phyloP scores from a whole-genome alignment of 2,888 invertebrate species.

The Furcula furcula region DNA sequence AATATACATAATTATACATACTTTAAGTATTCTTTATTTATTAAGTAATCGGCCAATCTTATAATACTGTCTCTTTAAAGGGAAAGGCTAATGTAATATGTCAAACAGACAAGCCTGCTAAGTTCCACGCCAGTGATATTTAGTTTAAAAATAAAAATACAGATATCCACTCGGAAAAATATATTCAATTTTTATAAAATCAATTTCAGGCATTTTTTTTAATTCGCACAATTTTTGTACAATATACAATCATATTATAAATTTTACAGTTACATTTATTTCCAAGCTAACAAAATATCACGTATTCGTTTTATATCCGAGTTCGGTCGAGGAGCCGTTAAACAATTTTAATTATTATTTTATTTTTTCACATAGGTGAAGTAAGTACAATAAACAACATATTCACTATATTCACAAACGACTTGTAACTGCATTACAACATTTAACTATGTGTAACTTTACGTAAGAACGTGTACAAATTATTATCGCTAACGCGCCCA shows the following conservation, averaged over 20 bases:
- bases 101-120: no score
- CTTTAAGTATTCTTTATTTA: no score
- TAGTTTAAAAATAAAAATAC: constrained; percentile 45
- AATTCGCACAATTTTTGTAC: constrained; percentile 77
- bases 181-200: constrained; percentile 81
- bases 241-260: constrained; percentile 53
- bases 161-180: constrained; percentile 76
- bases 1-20: no score
- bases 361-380: constrained; percentile 6
- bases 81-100: no score
- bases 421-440: no score
- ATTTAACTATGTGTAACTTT: no score
- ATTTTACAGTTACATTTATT: constrained; percentile 40
- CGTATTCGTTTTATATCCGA: constrained; percentile 19
- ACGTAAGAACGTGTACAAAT: no score
- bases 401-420: constrained; percentile 17
- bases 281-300: constrained; percentile 37
- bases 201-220: constrained; percentile 77
- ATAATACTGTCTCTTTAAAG: no score
- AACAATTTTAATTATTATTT: constrained; percentile 3
- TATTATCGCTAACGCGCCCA: no score
- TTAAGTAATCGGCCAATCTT: no score
- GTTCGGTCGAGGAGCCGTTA: constrained; percentile 10
- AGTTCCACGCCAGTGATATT: no score
- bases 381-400: constrained; percentile 12